Evolutionary conservation across 2,797 vertebrate genomes (phyloP).

Genomic region (Phoxinus dragarum): DNA sequence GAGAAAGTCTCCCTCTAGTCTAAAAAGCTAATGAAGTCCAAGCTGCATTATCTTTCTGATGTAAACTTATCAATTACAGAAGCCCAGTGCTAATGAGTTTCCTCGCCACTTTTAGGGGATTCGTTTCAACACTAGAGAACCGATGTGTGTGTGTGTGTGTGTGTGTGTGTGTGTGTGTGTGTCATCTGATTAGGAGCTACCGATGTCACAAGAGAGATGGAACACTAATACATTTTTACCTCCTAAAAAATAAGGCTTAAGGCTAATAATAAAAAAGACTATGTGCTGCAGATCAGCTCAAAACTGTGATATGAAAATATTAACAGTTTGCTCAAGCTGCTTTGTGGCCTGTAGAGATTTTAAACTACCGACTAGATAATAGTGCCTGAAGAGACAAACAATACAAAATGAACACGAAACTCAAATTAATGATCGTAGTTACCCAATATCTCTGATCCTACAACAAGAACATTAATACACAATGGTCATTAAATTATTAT

Average conservation of each 20-base stretch:
- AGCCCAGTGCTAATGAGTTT: constrained; percentile 57
- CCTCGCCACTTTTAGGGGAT: constrained; percentile 42
- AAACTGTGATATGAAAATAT: background rate
- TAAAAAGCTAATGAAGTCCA: constrained; percentile 53
- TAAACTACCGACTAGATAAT: background rate
- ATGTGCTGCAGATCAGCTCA: constrained; percentile 1
- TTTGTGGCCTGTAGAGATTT: constrained; percentile 18
- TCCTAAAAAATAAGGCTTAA: background rate
- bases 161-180: constrained; percentile 14
- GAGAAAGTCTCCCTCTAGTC: constrained; percentile 18
- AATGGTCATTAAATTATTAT: background rate
- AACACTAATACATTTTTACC: background rate
- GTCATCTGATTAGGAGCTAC: constrained; percentile 36
- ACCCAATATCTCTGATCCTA: background rate
- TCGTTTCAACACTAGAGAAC: constrained; percentile 18
- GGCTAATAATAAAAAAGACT: background rate
- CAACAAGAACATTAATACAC: background rate
- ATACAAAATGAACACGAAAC: background rate
- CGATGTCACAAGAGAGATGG: constrained; percentile 1
- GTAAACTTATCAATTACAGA: constrained; percentile 54
- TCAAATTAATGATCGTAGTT: background rate
- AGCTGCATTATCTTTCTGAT: constrained; percentile 32
- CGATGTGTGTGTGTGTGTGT: background rate
- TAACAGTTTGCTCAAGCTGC: background rate
- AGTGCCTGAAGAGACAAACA: background rate